These are phyloP conservation scores for Stenichneumon culpator DNA, from an alignment of 2,888 invertebrate species.

Conservation along the genomic window DNA sequence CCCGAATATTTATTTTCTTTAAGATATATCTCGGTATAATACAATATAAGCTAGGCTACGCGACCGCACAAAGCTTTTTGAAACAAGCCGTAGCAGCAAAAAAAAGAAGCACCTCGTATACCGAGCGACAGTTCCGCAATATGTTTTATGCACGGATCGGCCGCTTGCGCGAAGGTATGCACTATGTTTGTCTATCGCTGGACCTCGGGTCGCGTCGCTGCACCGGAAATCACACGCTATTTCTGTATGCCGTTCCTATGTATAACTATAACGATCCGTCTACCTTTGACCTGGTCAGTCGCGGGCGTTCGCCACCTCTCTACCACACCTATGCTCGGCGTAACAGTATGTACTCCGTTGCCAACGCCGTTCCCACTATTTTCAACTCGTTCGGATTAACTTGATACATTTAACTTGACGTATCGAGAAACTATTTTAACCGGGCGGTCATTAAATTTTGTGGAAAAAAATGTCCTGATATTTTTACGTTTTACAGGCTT, in stretches of 20 bases:
- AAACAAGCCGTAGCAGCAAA: neutral
- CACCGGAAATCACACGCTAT: constrained; percentile 57
- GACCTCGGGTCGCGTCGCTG: constrained; percentile 28
- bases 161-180: neutral
- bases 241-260: constrained; percentile 53
- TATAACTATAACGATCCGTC: constrained; percentile 67
- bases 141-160: constrained; percentile 45
- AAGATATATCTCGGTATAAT: too few species aligned
- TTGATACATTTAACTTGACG: too few species aligned
- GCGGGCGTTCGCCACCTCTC: constrained; percentile 54
- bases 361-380: neutral
- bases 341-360: neutral
- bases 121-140: constrained; percentile 14
- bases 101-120: constrained; percentile 9
- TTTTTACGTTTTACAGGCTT: too few species aligned
- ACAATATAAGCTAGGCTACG: neutral
- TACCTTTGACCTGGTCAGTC: constrained; percentile 66
- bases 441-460: too few species aligned
- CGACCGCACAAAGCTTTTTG: constrained; percentile 20
- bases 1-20: neutral
- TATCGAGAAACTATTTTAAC: neutral
- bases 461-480: too few species aligned
- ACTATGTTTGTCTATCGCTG: constrained; percentile 24
- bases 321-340: constrained; percentile 12
- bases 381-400: neutral